These are phyloP conservation scores for Hermaeophaga mercurialis DNA, from an alignment of 2,888 invertebrate species.

Conservation along the genomic window DNA sequence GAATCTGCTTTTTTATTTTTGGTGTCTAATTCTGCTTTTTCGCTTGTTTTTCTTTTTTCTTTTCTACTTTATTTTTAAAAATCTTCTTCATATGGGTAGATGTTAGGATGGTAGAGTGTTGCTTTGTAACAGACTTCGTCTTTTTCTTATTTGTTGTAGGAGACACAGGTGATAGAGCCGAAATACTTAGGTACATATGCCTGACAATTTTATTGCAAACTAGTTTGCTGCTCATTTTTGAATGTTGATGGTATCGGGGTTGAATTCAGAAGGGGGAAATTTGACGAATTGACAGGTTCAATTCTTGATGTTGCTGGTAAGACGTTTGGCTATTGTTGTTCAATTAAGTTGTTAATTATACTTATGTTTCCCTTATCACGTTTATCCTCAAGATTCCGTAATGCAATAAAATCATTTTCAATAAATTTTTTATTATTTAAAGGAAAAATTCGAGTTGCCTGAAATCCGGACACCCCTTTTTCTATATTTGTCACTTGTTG, in stretches of 20 bases:
- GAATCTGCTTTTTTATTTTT: too few species aligned
- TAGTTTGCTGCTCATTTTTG: not conserved
- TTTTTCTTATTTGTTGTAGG: not conserved
- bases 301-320: too few species aligned
- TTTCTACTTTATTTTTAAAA: not conserved
- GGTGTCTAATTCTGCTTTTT: not conserved
- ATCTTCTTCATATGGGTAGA: not conserved
- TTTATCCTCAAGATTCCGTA: not conserved
- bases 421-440: not conserved
- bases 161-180: too few species aligned
- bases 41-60: not conserved
- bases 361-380: not conserved
- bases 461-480: not conserved
- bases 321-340: too few species aligned
- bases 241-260: too few species aligned
- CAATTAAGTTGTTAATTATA: too few species aligned
- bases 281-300: too few species aligned
- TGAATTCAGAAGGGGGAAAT: too few species aligned
- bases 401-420: not conserved
- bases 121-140: not conserved
- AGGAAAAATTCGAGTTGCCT: not conserved
- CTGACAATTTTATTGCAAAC: not conserved
- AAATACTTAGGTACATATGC: too few species aligned
- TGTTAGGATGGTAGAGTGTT: not conserved
- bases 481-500: not conserved